These are phyloP conservation scores for Dexiosoma caninum DNA, from an alignment of 2,888 invertebrate species.

Conservation along the genomic window DNA sequence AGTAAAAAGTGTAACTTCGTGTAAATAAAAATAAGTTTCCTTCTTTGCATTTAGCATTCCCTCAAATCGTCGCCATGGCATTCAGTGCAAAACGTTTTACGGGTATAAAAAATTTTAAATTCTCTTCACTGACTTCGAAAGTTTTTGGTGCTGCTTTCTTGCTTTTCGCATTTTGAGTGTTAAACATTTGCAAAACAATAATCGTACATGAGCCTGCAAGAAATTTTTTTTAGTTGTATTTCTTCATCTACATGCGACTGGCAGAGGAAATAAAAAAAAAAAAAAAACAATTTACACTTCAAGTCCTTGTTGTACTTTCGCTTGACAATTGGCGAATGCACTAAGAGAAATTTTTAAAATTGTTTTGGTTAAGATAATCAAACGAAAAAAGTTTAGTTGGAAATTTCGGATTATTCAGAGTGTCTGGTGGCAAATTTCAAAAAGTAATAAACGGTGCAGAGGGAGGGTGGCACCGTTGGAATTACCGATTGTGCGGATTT, in stretches of 20 bases:
- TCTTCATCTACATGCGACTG: not conserved
- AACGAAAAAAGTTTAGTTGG: no score
- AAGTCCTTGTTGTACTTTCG: slow-evolving; percentile 31
- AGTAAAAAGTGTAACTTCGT: slow-evolving; percentile 22
- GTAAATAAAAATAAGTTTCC: slow-evolving; percentile 42
- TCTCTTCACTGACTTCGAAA: slow-evolving; percentile 35
- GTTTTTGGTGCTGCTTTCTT: slow-evolving; percentile 13
- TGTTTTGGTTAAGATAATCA: no score
- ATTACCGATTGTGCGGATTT: no score
- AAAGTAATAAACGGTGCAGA: no score
- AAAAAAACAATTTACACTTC: slow-evolving; percentile 22
- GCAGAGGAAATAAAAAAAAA: not conserved
- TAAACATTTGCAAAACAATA: slow-evolving; percentile 58
- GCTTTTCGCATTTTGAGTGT: slow-evolving; percentile 27
- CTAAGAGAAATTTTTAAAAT: not conserved
- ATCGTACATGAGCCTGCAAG: slow-evolving; percentile 58
- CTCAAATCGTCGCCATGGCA: slow-evolving; percentile 8
- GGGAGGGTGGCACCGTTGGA: no score
- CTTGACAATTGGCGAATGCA: slow-evolving; percentile 22
- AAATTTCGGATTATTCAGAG: no score
- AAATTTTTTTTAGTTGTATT: no score
- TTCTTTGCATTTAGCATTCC: slow-evolving; percentile 45
- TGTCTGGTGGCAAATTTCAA: no score
- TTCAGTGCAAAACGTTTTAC: slow-evolving; percentile 6
- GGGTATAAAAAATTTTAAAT: slow-evolving; percentile 23